phyloP scores from a whole-genome alignment of 1,140 invertebrate genomes.

The Idris sp. region DNA sequence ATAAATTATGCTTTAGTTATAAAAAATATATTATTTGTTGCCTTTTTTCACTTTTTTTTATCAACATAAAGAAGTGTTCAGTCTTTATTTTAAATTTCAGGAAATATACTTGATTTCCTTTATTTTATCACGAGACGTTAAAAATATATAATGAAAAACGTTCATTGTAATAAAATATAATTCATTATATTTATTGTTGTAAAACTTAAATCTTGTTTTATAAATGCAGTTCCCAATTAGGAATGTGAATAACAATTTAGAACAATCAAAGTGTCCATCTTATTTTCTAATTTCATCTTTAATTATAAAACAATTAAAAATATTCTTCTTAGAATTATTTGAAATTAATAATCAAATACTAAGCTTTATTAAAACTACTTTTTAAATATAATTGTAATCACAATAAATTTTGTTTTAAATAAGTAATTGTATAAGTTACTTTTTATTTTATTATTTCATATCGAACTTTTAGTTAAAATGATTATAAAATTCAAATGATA shows the following conservation, averaged over 20 bases:
- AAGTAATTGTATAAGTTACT: too few species aligned
- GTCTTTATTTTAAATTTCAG: slow-evolving; percentile 37
- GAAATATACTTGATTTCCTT: slow-evolving; percentile 12
- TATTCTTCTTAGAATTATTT: too few species aligned
- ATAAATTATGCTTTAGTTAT: slow-evolving; percentile 27
- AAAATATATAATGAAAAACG: slow-evolving; percentile 10
- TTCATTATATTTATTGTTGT: background rate
- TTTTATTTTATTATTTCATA: too few species aligned
- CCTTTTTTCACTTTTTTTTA: slow-evolving; percentile 35
- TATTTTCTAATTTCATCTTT: too few species aligned
- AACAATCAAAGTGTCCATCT: slow-evolving; percentile 41
- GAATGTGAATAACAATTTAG: slow-evolving; percentile 22
- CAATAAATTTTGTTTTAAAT: too few species aligned
- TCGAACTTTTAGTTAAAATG: too few species aligned
- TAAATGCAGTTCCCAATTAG: slow-evolving; percentile 10
- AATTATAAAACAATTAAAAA: too few species aligned
- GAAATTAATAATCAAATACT: too few species aligned
- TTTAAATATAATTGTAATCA: too few species aligned
- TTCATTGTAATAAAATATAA: background rate
- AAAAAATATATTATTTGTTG: slow-evolving; percentile 33
- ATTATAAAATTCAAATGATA: too few species aligned
- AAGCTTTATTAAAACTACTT: too few species aligned
- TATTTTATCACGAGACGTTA: slow-evolving; percentile 49
- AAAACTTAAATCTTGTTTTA: slow-evolving; percentile 11
- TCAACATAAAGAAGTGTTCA: slow-evolving; percentile 41